Evolutionary conservation across 2,888 invertebrate species (phyloP).

Genomic region (Calliopum simillimum): DNA sequence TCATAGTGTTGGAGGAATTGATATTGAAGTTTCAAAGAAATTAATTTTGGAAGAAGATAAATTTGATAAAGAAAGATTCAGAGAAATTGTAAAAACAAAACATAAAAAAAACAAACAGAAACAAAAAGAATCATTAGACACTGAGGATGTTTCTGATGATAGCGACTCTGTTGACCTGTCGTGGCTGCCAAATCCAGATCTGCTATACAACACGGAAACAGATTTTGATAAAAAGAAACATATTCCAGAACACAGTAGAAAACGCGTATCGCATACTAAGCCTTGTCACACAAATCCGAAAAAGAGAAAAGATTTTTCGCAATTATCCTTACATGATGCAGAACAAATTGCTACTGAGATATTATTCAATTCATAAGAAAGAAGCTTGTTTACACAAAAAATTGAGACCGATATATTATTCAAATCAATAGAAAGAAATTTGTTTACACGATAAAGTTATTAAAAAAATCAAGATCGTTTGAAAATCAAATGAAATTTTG

Average conservation of each 20-base stretch:
- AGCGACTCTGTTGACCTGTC: slow-evolving; percentile 76
- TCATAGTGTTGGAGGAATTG: slow-evolving; percentile 77
- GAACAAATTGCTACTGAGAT: slow-evolving; percentile 46
- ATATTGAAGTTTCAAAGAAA: slow-evolving; percentile 83
- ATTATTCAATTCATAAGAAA: slow-evolving; percentile 31
- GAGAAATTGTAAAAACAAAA: slow-evolving; percentile 83
- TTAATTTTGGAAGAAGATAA: slow-evolving; percentile 87
- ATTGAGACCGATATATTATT: no score
- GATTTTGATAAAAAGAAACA: slow-evolving; percentile 6
- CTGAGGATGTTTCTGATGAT: slow-evolving; percentile 59
- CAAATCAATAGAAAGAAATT: no score
- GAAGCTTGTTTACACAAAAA: slow-evolving; percentile 1
- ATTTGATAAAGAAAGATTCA: slow-evolving; percentile 85
- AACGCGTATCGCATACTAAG: not conserved
- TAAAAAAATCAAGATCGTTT: no score
- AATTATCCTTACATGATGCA: slow-evolving; percentile 45
- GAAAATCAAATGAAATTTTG: no score
- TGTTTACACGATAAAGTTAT: no score
- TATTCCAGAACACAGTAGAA: not conserved
- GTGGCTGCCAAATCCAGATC: slow-evolving; percentile 89
- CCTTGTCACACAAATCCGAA: slow-evolving; percentile 27
- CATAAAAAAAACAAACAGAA: slow-evolving; percentile 79
- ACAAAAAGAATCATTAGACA: slow-evolving; percentile 72
- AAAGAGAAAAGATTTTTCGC: slow-evolving; percentile 43
- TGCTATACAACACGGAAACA: slow-evolving; percentile 72